phyloP scores from a whole-genome alignment of 2,797 vertebrate genomes.

The Gobionotothen gibberifrons region DNA sequence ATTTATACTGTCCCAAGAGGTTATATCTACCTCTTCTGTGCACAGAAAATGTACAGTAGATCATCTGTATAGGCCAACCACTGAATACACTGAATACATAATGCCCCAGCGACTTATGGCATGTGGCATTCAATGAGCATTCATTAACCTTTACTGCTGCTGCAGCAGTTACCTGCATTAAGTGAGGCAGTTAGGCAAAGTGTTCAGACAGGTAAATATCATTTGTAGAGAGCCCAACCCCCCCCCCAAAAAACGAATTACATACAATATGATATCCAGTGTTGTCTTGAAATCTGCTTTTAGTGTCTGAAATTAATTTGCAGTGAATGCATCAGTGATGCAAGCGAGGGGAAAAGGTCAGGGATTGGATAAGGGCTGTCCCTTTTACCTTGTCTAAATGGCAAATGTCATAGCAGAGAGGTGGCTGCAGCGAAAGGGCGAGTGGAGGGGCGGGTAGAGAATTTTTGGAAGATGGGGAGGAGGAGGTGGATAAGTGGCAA shows the following conservation, averaged over 20 bases:
- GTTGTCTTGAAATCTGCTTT: constrained; percentile 16
- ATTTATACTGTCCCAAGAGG: constrained; percentile 64
- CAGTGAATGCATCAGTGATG: constrained; percentile 37
- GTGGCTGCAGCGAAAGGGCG: constrained; percentile 26
- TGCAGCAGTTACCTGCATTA: constrained; percentile 65
- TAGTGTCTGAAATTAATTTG: constrained; percentile 27
- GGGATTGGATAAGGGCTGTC: constrained; percentile 71
- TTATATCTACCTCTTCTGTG: constrained; percentile 41
- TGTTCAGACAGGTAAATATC: constrained; percentile 47
- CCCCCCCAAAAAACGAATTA: constrained; percentile 23
- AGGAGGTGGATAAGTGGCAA: constrained; percentile 16
- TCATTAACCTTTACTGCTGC: constrained; percentile 79
- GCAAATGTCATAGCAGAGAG: constrained; percentile 74
- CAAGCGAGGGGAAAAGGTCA: constrained; percentile 70
- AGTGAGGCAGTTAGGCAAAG: constrained; percentile 43
- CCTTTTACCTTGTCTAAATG: constrained; percentile 64
- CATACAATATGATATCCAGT: constrained; percentile 6
- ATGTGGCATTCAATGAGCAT: constrained; percentile 80
- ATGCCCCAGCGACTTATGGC: constrained; percentile 64
- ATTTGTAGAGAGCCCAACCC: constrained; percentile 20
- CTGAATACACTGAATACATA: constrained; percentile 72
- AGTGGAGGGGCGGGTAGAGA: constrained; percentile 21
- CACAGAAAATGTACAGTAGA: constrained; percentile 67
- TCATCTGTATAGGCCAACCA: constrained; percentile 53
- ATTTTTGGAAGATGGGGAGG: constrained; percentile 7